Evolutionary conservation across 2,113 vertebrate species (phyloP), one percentile per base, ranked within the genome.

Genomic region (Anthoscopus minutus): DNA sequence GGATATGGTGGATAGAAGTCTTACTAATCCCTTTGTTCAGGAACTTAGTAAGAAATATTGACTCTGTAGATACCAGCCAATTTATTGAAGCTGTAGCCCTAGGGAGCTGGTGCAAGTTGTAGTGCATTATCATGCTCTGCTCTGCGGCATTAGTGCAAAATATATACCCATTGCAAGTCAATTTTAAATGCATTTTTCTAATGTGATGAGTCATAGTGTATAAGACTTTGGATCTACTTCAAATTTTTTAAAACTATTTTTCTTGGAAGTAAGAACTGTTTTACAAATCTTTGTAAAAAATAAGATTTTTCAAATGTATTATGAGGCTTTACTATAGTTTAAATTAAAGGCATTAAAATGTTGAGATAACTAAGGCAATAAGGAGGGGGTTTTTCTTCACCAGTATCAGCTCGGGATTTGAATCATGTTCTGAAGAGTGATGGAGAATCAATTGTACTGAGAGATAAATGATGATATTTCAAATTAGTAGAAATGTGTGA

Each of bases 41-140:
- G 62, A 92, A 80, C 64, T 80, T 82, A 76, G 78, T 91, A 42
- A 86, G 85, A 94, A 93, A 83, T 95, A 95, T 81, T 93, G 93
- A 94, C 93, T 73, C 8, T 85, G 48, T 80, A 94, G 78, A 83
- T 94, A 86, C 19, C 54, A 91, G 87, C 44, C 50, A 82, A 93
- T 92, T 89, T 94, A 94, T 94, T 91, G 93, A 94, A 85, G 54
- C 51, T 89, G 12, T 80, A 94, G 42, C 81, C 74, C 79, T 77
- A 45, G 81, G 89, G 92, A 94, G 5, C 30, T 83, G 70, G 20
- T 80, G 62, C 38, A 85, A 86, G 66, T 80, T 91, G 54, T 51
- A 94, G 92, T 70, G 47, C 74, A 89, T 92, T 85, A 85, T 57
- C 53, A 74, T 88, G 66, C 65, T 89, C 66, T 93, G 38, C 50